Evolutionary conservation across 2,113 vertebrate species (phyloP), one percentile per base, ranked within the genome.

Genomic region (Upupa epops): DNA sequence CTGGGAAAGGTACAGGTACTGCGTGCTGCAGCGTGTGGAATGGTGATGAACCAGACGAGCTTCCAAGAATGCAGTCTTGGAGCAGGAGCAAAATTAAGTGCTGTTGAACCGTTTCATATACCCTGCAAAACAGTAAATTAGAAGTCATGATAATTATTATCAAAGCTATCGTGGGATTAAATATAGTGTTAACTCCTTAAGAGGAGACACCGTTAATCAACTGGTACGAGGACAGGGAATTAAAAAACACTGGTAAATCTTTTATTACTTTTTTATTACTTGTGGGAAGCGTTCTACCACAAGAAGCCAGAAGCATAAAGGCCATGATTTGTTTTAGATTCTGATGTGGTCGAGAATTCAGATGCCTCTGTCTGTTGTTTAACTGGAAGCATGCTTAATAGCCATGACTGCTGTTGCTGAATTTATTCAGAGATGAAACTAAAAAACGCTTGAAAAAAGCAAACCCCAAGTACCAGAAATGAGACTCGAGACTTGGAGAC

Each of bases 111-210:
- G 6, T 45, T 66, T 88, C 94, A 68, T n/a, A 72, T 37, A 88
- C 24, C 34, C 70, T 78, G 65, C 73, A 69, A 69, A 92, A 54
- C 49, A 69, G 81, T 40, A 90, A 69, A 92, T 93, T 64, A 90
- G 60, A 90, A 84, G 36, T 64, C 37, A 74, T 64, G 73, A 56
- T 90, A 90, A 90, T 92, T 54, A 56, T 84, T 94, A 72, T 75
- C 58, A 60, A 65, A 94, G 20, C 58, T 75, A 52, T 83, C 45
- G n/a, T 48, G 84, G 70, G 52, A 78, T 92, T 90, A 81, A 93
- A 95, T 86, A 61, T 65, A 82, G 34, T 86, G 61, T 78, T 92
- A 82, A 84, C 54, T 90, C 45, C 52, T 90, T 72, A 49, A 91
- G 55, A 85, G 51, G 45, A 93, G 72, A 34, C 11, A 14, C 24